Evolutionary conservation across 2,113 vertebrate species (phyloP).

Genomic region (Triplophysa siluroides): DNA sequence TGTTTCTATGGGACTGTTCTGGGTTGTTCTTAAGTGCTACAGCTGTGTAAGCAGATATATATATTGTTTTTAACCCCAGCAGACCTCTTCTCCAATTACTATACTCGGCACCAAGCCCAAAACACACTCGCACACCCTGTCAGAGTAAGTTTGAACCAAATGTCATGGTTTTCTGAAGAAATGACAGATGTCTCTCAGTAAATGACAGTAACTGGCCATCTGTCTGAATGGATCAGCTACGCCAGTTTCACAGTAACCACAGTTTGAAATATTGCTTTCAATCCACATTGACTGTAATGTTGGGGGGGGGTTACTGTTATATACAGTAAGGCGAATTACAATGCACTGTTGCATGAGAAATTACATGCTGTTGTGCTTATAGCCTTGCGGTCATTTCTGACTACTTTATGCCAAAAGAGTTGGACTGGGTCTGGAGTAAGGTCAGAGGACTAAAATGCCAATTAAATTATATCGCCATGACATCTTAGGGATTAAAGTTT

Average conservation of each 20-base stretch:
- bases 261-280: neutral
- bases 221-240: slow-evolving; percentile 5
- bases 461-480: slow-evolving; percentile 20
- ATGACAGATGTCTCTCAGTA: neutral
- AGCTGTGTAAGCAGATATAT: slow-evolving; percentile 71
- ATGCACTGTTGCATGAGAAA: neutral
- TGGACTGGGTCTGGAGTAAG: slow-evolving; percentile 5
- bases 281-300: neutral
- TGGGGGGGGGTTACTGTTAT: neutral
- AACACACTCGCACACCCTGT: slow-evolving; percentile 44
- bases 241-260: neutral
- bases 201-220: neutral
- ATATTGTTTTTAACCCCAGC: slow-evolving; percentile 66
- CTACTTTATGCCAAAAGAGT: neutral
- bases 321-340: neutral
- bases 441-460: slow-evolving; percentile 24
- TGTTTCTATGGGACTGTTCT: slow-evolving; percentile 48
- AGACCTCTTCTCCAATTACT: slow-evolving; percentile 60
- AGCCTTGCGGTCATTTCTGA: neutral
- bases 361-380: neutral
- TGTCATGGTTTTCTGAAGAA: slow-evolving; percentile 24
- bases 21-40: slow-evolving; percentile 63
- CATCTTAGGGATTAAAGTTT: neutral
- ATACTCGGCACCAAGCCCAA: slow-evolving; percentile 45
- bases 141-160: slow-evolving; percentile 26